phyloP scores from a whole-genome alignment of 2,113 vertebrate genomes.

The Oncorhynchus gorbuscha region DNA sequence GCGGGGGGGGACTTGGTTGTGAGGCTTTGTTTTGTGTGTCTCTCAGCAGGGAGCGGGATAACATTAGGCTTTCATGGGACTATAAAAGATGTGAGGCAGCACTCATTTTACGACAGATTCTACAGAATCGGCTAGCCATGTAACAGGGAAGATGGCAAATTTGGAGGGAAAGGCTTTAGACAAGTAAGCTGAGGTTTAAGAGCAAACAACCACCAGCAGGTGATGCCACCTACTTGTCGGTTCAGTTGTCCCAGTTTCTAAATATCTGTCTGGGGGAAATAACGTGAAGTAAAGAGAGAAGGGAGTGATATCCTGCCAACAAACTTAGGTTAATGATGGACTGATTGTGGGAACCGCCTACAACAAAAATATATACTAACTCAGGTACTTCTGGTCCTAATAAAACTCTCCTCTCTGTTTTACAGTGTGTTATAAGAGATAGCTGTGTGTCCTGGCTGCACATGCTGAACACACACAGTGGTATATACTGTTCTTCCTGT shows the following conservation, averaged over 20 bases:
- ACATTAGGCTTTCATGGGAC: constrained; percentile 17
- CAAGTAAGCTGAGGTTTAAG: not conserved
- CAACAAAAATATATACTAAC: constrained; percentile 43
- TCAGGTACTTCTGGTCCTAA: constrained; percentile 41
- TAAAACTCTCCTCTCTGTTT: constrained; percentile 28
- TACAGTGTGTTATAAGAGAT: constrained; percentile 10
- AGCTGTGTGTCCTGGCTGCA: constrained; percentile 4
- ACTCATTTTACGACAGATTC: constrained; percentile 34
- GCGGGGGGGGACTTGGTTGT: constrained; percentile 29
- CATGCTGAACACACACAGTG: not conserved
- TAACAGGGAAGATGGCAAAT: constrained; percentile 15
- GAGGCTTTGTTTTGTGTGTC: constrained; percentile 19
- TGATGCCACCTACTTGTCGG: no score
- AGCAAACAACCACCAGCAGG: no score
- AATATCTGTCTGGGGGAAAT: not conserved
- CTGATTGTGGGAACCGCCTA: constrained; percentile 35
- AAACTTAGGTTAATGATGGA: constrained; percentile 20
- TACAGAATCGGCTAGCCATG: constrained; percentile 37
- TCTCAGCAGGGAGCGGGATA: constrained; percentile 42
- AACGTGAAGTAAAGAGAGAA: not conserved
- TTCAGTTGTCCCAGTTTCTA: constrained; percentile 2
- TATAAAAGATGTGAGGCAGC: constrained; percentile 38
- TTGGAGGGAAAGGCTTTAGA: not conserved
- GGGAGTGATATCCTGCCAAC: not conserved
- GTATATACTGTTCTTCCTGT: constrained; percentile 35